phyloP scores from a whole-genome alignment of 2,113 vertebrate species.

The Cromileptes altivelis region DNA sequence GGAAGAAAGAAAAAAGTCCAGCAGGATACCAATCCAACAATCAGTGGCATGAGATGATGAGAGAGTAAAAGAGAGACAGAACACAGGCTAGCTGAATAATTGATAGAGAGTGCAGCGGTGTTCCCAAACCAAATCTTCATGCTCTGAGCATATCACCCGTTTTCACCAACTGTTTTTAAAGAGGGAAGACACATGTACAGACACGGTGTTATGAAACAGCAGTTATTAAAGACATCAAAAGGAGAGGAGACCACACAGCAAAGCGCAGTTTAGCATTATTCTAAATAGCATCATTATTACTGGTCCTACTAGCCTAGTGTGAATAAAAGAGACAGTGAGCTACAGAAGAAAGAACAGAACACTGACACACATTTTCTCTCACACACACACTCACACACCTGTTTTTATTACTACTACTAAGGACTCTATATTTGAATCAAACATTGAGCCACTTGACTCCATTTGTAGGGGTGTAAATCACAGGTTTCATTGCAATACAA shows the following conservation, averaged over 20 bases:
- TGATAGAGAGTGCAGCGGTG: conserved; percentile 65
- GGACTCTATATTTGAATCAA: conserved; percentile 17
- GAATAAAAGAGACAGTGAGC: conserved; percentile 32
- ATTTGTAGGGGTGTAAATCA: background rate
- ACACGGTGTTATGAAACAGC: conserved; percentile 52
- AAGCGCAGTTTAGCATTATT: conserved; percentile 26
- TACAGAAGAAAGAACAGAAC: conserved; percentile 15
- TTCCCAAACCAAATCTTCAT: conserved; percentile 65
- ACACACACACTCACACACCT: background rate
- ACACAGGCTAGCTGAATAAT: conserved; percentile 73
- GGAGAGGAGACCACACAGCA: conserved; percentile 3
- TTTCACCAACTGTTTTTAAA: conserved; percentile 63
- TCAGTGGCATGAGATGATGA: conserved; percentile 68
- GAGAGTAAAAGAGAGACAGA: conserved; percentile 42
- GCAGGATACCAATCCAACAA: conserved; percentile 62
- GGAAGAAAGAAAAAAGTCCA: conserved; percentile 21
- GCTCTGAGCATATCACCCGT: conserved; percentile 69
- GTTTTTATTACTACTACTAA: background rate
- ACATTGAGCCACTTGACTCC: background rate
- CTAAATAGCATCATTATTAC: conserved; percentile 25
- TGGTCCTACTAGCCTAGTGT: conserved; percentile 9
- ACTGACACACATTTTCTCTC: conserved; percentile 21
- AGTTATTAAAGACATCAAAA: conserved; percentile 54
- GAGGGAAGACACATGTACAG: conserved; percentile 46
- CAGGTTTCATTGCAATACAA: too few species aligned